Evolutionary conservation across 2,888 invertebrate species (phyloP).

Genomic region (Synanthedon myopaeformis): DNA sequence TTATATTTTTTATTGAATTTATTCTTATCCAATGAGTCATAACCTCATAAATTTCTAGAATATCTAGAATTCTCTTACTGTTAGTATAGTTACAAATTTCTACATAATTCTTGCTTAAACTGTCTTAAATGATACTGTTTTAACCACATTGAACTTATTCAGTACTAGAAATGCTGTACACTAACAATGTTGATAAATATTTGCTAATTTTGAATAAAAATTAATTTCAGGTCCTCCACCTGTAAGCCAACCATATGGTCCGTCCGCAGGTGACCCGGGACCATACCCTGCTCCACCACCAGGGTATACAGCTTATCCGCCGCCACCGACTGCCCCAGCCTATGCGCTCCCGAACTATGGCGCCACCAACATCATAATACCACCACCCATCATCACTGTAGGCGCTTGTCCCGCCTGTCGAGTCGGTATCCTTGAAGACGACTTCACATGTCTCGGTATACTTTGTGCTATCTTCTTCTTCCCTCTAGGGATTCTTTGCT

Average conservation of each 20-base stretch:
- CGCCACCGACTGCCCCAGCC: constrained; percentile 33
- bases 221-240: constrained; percentile 20
- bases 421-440: constrained; percentile 88
- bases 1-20: no score
- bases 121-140: no score
- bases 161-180: no score
- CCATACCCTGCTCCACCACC: constrained; percentile 65
- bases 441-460: constrained; percentile 86
- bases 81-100: no score
- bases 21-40: no score
- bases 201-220: background rate
- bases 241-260: constrained; percentile 8
- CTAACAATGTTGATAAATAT: no score
- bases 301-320: constrained; percentile 65
- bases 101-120: no score
- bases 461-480: constrained; percentile 88
- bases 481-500: constrained; percentile 88
- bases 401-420: constrained; percentile 91
- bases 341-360: constrained; percentile 72
- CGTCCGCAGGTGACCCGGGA: constrained; percentile 22
- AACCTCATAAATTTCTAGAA: no score
- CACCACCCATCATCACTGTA: constrained; percentile 83
- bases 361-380: constrained; percentile 73
- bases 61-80: no score
- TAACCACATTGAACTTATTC: no score